A percentile compares a stretch with the other conserved stretches of the same genome.
These are phyloP conservation scores for Pantala flavescens DNA, from an alignment of 1,140 invertebrate species.

Conservation along the genomic window DNA sequence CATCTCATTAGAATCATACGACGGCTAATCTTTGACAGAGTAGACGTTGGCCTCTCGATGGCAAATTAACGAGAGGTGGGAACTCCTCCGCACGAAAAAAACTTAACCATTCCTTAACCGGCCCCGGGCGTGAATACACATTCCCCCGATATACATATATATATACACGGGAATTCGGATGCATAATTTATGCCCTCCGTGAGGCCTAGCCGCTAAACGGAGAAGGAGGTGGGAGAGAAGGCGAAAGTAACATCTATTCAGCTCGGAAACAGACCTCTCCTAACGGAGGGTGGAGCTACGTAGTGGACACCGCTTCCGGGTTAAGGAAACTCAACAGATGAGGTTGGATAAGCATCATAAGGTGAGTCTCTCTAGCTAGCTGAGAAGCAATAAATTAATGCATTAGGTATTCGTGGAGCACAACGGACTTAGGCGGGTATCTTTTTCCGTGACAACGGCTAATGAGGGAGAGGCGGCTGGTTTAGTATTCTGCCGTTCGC, in stretches of 20 bases:
- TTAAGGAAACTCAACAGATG: not conserved
- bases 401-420: not conserved
- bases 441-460: not conserved
- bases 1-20: too few species aligned
- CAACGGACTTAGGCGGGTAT: not conserved
- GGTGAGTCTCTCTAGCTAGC: not conserved
- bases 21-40: too few species aligned
- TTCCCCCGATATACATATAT: not conserved
- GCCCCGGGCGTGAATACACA: not conserved
- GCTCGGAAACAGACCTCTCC: slow-evolving; percentile 1
- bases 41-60: too few species aligned
- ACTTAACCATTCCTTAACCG: too few species aligned
- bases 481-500: too few species aligned
- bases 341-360: not conserved
- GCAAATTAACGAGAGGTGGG: too few species aligned
- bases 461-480: too few species aligned
- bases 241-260: not conserved
- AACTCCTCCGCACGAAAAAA: too few species aligned
- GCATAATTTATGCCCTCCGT: not conserved
- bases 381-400: not conserved
- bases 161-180: not conserved
- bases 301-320: not conserved
- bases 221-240: not conserved
- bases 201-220: not conserved
- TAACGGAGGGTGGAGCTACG: not conserved